Evolutionary conservation across 1,140 invertebrate species (phyloP).

Genomic region (Araneus ventricosus): DNA sequence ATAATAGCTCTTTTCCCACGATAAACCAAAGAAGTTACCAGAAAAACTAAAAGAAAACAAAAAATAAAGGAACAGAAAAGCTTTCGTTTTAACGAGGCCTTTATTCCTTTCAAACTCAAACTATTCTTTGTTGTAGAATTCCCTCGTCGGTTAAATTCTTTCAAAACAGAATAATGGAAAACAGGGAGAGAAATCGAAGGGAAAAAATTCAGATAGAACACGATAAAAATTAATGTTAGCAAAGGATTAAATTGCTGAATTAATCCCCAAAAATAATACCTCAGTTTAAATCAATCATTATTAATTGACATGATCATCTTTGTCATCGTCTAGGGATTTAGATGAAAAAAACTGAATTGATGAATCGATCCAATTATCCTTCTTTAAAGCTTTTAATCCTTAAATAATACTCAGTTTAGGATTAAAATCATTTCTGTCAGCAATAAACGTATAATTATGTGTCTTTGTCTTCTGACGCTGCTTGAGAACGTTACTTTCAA

Average conservation of each 20-base stretch:
- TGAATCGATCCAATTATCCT: not conserved
- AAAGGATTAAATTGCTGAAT: not conserved
- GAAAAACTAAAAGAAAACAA: not conserved
- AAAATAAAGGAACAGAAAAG: not conserved
- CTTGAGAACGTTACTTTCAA: too few species aligned
- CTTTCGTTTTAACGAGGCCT: not conserved
- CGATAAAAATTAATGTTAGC: constrained; percentile 30
- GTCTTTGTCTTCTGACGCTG: too few species aligned
- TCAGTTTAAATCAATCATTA: not conserved
- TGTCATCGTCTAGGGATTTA: not conserved
- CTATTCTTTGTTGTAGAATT: not conserved
- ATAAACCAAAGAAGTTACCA: too few species aligned
- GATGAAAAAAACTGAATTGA: not conserved
- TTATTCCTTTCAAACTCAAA: not conserved
- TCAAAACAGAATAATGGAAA: not conserved
- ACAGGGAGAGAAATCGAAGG: not conserved
- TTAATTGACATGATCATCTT: not conserved
- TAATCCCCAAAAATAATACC: constrained; percentile 12
- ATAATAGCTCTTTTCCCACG: not conserved
- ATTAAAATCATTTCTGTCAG: not conserved
- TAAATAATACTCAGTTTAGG: not conserved
- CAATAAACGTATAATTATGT: too few species aligned
- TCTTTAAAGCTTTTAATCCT: not conserved
- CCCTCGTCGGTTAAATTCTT: not conserved
- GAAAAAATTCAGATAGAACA: not conserved